Conservation (phyloP, 2,888 invertebrate genomes). For the Disparrhopalites patrizii region DNA sequence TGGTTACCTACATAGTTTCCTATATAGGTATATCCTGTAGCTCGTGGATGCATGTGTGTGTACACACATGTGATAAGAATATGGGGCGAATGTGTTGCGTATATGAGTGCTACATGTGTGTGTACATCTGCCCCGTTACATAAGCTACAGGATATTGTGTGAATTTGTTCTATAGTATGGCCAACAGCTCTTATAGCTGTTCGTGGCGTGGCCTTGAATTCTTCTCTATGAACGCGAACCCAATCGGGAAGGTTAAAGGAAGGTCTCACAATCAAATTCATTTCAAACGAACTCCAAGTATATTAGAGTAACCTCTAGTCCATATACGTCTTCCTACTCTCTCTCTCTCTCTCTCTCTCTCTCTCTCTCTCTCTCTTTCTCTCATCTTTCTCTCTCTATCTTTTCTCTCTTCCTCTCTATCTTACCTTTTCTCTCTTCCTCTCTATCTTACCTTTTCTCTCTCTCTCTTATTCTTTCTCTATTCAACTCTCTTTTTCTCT, state of each 20-base stretch:
- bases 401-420: no score
- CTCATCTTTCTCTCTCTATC: no score
- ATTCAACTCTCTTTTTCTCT: no score
- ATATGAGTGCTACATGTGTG: neutral
- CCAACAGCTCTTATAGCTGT: no score
- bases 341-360: no score
- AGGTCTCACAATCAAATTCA: constrained; percentile 1
- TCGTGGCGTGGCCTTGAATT: constrained; percentile 4
- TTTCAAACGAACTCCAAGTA: neutral
- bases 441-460: no score
- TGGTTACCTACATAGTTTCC: neutral
- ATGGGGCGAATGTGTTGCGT: no score
- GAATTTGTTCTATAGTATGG: neutral
- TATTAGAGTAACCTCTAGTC: neutral
- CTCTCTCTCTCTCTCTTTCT: no score
- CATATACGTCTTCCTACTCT: neutral
- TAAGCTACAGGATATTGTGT: neutral
- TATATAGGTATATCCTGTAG: neutral
- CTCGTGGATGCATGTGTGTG: no score
- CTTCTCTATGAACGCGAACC: neutral
- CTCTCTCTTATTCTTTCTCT: no score
- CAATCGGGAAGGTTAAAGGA: constrained; percentile 6
- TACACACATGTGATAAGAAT: no score
- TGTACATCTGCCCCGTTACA: constrained; percentile 4
- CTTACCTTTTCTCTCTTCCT: no score